Base-by-base conservation (phyloP, 2,888 invertebrate genomes). In the Acholoe squamosa region DNA sequence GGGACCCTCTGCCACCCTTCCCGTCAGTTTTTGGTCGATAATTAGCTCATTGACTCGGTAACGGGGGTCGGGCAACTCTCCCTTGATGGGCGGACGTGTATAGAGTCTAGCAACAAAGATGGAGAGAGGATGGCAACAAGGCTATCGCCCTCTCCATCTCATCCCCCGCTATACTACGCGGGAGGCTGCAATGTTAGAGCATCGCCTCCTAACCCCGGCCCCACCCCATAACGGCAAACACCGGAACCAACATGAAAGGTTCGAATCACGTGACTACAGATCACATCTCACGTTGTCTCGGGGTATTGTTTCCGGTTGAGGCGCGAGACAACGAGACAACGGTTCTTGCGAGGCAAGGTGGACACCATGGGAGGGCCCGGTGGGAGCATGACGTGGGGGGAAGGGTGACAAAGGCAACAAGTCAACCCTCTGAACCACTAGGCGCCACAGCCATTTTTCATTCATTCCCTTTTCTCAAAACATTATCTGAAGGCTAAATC, bases 41-140 rank as follows among this genome's bases (percentile, higher is more conserved):
- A 84, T 84, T 84, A 33, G 84, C 51, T 84, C 84, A 84, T 84
- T 84, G 34, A 84, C 84, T 84, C 84, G 51, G 34, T 34, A 61
- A 61, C 61, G 61, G 61, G 43, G 61, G 22, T 61, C 61, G n/a
- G 43, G 1, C 61, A 61, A 61, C 51, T 51, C 84, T 22, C 51
- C 84, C 84, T 25, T 16, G 84, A 77, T 33, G 84, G 51, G 43
- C 33, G 84, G 84, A 84, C 84, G 84, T 16, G 43, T 12, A 25
- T 19, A n/a, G 5, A 28, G 16, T 19, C 31, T 77, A 19, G 77
- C 77, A 77, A 77, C 77, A 77, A 77, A 33, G 77, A 77, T 84
- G 51, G 77, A 77, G 31, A 77, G 31, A 43, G n/a, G 34, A 10
- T 25, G 43, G 3, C 84, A 10, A n/a, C 84, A n/a, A 34, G 19